Evolutionary conservation across 2,797 vertebrate species (phyloP), one percentile per base, ranked within the genome.

Genomic region (Tamandua tetradactyla): DNA sequence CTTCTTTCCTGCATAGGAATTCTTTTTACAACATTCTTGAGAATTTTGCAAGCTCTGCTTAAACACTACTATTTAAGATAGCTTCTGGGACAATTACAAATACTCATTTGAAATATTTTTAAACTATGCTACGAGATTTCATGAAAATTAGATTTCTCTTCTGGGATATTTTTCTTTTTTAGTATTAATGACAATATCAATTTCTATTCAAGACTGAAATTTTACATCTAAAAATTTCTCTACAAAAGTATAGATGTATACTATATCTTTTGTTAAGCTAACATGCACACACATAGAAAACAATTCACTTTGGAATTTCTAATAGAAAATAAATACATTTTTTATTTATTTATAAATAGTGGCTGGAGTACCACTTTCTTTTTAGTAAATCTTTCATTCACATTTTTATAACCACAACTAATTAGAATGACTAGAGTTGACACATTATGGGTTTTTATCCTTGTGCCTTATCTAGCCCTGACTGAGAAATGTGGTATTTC

Each of bases 201-300:
- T 93, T 94, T 94, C 32, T 95, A 91, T 75, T 93, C 42, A 95
- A 89, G 47, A 93, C 37, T 93, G 75, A 90, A 89, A 76, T 79
- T 32, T 89, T 94, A 87, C 20, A 93, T 55, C 59, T 86, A 93
- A 87, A 94, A 87, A 23, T 69, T 93, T 84, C 37, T 89, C 69
- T 82, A 47, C 23, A 49, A 44, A 95, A 89, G 55, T 83, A 44
- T 11, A 81, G n/a, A 89, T 20, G 62, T 59, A 79, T 0, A 83
- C 47, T 69, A 32, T 32, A 75, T 64, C 49, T 93, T 87, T 69
- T 59, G 30, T 88, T 93, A 61, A 87, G 86, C 75, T 94, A 85
- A 72, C 12, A 59, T 82, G 49, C 6, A 86, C 2, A 94, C 1
- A 76, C 4, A 78, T 9, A 66, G 30, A 94, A 68, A 92, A 71